phyloP scores from a whole-genome alignment of 2,113 vertebrate genomes.

The Etheostoma cragini region DNA sequence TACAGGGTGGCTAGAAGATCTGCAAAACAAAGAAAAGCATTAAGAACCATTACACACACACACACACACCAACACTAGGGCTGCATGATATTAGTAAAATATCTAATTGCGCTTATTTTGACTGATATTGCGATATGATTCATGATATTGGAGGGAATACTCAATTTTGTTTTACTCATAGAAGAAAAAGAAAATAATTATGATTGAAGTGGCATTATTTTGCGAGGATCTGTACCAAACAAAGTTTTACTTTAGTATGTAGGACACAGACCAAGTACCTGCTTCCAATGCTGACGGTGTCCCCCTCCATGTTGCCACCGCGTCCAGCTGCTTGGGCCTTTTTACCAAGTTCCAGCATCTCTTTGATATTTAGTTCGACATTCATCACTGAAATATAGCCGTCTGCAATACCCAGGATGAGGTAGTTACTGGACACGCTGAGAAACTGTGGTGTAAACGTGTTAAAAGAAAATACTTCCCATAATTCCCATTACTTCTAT shows the following conservation, averaged over 20 bases:
- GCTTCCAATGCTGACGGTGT: slow-evolving; percentile 81
- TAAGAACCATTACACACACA: no score
- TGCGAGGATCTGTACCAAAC: no score
- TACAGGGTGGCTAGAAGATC: slow-evolving; percentile 77
- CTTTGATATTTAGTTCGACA: slow-evolving; percentile 80
- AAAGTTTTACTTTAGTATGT: no score
- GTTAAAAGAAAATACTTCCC: background rate
- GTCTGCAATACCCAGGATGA: slow-evolving; percentile 68
- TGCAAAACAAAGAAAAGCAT: slow-evolving; percentile 50
- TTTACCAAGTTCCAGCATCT: slow-evolving; percentile 79
- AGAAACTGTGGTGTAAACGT: background rate
- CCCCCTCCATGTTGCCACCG: slow-evolving; percentile 70
- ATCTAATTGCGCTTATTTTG: no score
- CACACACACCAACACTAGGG: no score
- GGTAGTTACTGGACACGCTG: slow-evolving; percentile 12
- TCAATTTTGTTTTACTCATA: no score
- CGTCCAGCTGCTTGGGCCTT: slow-evolving; percentile 53
- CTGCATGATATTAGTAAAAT: no score
- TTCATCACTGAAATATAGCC: slow-evolving; percentile 79
- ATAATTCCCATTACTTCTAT: background rate
- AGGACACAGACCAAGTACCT: slow-evolving; percentile 62
- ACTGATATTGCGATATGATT: no score
- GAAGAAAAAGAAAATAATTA: no score
- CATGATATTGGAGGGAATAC: no score
- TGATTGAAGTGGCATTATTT: no score